Evolutionary conservation across 2,113 vertebrate species (phyloP).

Genomic region (Datnioides undecimradiatus): DNA sequence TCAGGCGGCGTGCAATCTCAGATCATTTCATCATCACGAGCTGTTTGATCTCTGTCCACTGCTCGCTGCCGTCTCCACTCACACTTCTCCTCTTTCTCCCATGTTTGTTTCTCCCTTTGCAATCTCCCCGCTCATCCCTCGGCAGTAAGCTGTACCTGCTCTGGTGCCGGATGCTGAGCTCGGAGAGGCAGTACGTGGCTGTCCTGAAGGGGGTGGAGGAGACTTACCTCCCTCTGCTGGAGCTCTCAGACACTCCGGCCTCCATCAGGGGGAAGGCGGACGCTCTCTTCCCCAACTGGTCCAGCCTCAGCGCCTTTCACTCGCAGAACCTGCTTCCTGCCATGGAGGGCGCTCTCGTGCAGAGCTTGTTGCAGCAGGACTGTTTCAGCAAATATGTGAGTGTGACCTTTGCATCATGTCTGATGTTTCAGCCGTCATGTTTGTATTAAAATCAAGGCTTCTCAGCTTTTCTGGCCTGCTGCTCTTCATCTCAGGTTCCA

Average conservation of each 20-base stretch:
- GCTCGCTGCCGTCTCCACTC: neutral
- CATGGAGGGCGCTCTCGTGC: constrained; percentile 88
- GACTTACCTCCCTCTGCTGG: constrained; percentile 79
- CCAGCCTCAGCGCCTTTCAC: constrained; percentile 87
- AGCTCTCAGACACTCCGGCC: constrained; percentile 81
- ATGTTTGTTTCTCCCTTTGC: neutral
- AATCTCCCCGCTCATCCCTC: neutral
- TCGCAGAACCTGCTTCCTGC: constrained; percentile 86
- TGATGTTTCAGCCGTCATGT: too few relatives aligned
- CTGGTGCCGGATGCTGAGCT: constrained; percentile 88
- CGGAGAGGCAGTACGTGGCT: constrained; percentile 88
- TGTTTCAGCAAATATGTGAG: constrained; percentile 92
- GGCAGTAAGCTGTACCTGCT: constrained; percentile 89
- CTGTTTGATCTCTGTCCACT: constrained; percentile 40
- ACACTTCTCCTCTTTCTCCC: constrained; percentile 2
- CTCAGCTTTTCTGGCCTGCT: too few relatives aligned
- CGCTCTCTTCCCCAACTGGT: constrained; percentile 83
- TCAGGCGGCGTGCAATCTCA: constrained; percentile 33
- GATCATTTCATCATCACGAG: constrained; percentile 40
- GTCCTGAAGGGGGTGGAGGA: constrained; percentile 85
- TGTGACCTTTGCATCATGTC: too few relatives aligned
- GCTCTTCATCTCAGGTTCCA: too few relatives aligned
- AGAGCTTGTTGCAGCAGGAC: constrained; percentile 88
- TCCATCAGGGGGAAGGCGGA: constrained; percentile 83
- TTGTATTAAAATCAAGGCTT: too few relatives aligned